These are phyloP conservation scores for Rapana venosa DNA, from an alignment of 2,888 invertebrate genomes.

Conservation along the genomic window DNA sequence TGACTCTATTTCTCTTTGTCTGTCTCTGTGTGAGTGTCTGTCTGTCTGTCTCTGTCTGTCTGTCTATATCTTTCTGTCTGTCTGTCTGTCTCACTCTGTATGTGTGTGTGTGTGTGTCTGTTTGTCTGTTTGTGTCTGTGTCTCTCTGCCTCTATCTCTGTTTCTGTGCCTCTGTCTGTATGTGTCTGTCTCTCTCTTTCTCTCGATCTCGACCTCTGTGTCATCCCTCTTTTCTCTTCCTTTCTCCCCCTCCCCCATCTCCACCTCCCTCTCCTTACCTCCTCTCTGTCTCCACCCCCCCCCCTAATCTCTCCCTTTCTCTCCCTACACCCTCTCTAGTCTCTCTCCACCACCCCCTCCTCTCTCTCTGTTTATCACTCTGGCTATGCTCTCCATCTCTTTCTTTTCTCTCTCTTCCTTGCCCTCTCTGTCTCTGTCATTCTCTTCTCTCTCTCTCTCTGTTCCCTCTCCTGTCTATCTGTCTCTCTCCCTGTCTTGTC, in stretches of 20 bases:
- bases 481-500: background rate
- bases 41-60: background rate
- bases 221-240: too few species aligned
- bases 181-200: too few species aligned
- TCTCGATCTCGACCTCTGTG: too few species aligned
- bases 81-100: constrained; percentile 27
- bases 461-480: too few species aligned
- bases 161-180: too few species aligned
- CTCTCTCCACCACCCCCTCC: too few species aligned
- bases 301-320: too few species aligned
- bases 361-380: too few species aligned
- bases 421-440: background rate
- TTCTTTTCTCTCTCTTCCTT: too few species aligned
- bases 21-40: background rate
- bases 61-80: background rate
- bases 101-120: constrained; percentile 34
- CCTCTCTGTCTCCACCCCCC: background rate
- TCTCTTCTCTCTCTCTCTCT: too few species aligned
- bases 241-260: too few species aligned
- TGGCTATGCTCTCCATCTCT: background rate
- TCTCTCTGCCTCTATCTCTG: background rate
- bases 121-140: constrained; percentile 12
- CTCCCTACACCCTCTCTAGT: too few species aligned
- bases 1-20: background rate
- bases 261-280: background rate